phyloP scores from a whole-genome alignment of 2,888 invertebrate species.

The Apodemia mormo region DNA sequence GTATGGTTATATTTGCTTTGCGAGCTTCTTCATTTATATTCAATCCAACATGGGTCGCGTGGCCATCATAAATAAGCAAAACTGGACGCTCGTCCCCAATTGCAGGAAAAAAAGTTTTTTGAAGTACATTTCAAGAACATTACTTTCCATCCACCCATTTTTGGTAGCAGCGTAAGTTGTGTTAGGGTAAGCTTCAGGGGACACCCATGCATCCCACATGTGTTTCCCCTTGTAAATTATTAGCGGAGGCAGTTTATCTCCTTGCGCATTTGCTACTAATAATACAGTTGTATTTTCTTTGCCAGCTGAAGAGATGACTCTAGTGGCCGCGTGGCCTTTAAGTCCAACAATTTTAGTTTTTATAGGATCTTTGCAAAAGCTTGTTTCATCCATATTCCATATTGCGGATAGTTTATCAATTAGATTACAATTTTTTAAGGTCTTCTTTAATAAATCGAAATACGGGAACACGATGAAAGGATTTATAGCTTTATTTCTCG shows the following conservation, averaged over 20 bases:
- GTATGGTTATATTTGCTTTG: constrained; percentile 24
- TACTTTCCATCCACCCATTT: constrained; percentile 29
- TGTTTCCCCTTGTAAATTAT: constrained; percentile 42
- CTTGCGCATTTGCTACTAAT: constrained; percentile 36
- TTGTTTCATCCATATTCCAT: constrained; percentile 38
- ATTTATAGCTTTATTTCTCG: constrained; percentile 37
- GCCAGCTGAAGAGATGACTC: constrained; percentile 39
- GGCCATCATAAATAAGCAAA: constrained; percentile 40
- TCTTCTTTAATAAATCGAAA: constrained; percentile 28
- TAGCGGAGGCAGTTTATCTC: constrained; percentile 41
- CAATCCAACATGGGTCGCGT: constrained; percentile 37
- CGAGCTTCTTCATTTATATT: constrained; percentile 25
- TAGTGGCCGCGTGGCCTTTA: constrained; percentile 34
- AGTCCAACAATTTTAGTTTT: constrained; percentile 40
- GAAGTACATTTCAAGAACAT: constrained; percentile 31
- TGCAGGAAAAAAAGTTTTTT: constrained; percentile 34
- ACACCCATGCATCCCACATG: constrained; percentile 45
- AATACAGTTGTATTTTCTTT: constrained; percentile 41
- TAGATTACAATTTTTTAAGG: constrained; percentile 9
- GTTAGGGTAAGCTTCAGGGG: constrained; percentile 20
- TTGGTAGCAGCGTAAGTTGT: constrained; percentile 25
- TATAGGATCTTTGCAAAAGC: constrained; percentile 36
- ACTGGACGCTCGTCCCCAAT: constrained; percentile 34
- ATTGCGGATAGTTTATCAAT: constrained; percentile 16
- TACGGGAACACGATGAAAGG: constrained; percentile 38